Conservation (phyloP, 2,113 vertebrate species). For the Camelus dromedarius region DNA sequence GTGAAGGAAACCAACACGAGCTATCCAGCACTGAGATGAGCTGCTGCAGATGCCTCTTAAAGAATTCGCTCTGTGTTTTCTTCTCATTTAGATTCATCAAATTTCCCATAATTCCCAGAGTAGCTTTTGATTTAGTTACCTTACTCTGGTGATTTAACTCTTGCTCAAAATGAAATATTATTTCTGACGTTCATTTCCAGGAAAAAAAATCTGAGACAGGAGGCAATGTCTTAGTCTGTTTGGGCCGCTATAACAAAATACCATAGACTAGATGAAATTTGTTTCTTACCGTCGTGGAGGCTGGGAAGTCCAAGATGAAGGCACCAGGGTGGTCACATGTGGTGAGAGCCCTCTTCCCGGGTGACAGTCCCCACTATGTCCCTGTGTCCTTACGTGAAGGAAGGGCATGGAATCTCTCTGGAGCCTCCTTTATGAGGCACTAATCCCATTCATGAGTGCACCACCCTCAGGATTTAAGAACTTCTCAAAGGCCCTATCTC, state of each 20-base stretch:
- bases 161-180: slow-evolving; percentile 62
- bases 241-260: neutral
- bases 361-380: no score
- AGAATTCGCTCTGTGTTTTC: slow-evolving; percentile 70
- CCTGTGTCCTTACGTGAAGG: neutral
- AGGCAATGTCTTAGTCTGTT: neutral
- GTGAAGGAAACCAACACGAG: slow-evolving; percentile 38
- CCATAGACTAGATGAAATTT: neutral
- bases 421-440: neutral
- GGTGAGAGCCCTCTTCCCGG: neutral
- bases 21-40: neutral
- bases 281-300: neutral
- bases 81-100: slow-evolving; percentile 69
- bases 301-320: neutral
- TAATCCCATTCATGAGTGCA: neutral
- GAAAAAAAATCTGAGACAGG: slow-evolving; percentile 53
- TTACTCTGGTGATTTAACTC: slow-evolving; percentile 74
- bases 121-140: slow-evolving; percentile 75
- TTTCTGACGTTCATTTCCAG: slow-evolving; percentile 71
- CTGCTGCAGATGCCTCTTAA: neutral
- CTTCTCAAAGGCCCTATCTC: neutral
- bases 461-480: neutral
- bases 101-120: slow-evolving; percentile 54
- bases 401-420: neutral
- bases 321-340: neutral